Evolutionary conservation across 2,888 invertebrate genomes (phyloP), one percentile per base, ranked within the genome.

Genomic region (Polymixis flavicincta): DNA sequence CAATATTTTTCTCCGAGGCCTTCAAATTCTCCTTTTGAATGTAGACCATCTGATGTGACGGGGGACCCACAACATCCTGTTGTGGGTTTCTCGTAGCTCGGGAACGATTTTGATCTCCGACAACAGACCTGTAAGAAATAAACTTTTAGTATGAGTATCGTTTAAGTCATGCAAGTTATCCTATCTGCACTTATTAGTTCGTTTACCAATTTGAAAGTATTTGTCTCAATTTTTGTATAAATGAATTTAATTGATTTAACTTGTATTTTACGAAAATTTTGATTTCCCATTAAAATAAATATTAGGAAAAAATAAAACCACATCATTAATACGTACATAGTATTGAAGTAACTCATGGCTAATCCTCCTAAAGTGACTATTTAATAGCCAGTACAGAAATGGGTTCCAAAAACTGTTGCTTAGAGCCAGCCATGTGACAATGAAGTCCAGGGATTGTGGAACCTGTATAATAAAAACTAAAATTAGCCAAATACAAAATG

Each of bases 331-430:
- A 95, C 97, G 97, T 95, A 98, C 98, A 95, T 97, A 98, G 86
- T 97, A 98, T 89, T 98, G 97, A 80, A 98, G 94, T 76, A 98
- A 93, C 89, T 98, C 98, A 87, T 97, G 97, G 91, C 98, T 98
- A 87, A 98, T 98, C 86, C 98, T 97, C 88, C 98, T 97, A 93
- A 98, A 98, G 91, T 98, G 98, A 91, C 98, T 98, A 94, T 98
- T 98, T 86, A 98, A 97, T 64, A 98, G 97, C 98, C 98, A 98
- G 93, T 98, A 98, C 76, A 98, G 97, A 91, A 98, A 98, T 2
- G 98, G 98, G 94, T 98, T 98, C 98, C 98, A 98, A 92, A 98
- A 98, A 93, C 98, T 98, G 96, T 98, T 98, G 93, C 98, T 98
- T 73, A 98, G 95, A 7, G 98, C 98, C 87, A 98, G 95, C 98